Base-by-base conservation (phyloP, 1,140 invertebrate species). In the Lasioglossum albipes region DNA sequence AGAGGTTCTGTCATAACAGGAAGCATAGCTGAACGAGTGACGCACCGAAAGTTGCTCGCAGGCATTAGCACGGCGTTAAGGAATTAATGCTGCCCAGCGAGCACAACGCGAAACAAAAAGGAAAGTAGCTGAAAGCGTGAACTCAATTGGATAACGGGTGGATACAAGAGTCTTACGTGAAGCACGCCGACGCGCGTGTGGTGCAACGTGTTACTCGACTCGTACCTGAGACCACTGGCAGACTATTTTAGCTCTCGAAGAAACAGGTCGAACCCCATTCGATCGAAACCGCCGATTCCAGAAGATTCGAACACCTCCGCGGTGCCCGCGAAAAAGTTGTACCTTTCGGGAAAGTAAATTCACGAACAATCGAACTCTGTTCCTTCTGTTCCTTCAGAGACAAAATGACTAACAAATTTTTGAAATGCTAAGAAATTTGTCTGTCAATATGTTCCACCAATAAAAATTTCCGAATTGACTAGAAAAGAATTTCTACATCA, bases 51-150 rank as follows among this genome's bases (percentile, higher is more conserved):
- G 83, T 84, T 72, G 61, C 74, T 78, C 68, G 66, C 16, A 73
- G 45, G 61, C 61, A 69, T 76, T 75, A 66, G 31, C 65, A 54
- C 71, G 70, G 80, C 77, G 81, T 84, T 83, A 80, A 88, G 88
- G 87, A 90, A 90, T 90, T 89, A 89, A 89, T 89, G 81, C 87
- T 84, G 85, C 72, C 86, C 82, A 79, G 71, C 81, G 75, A 89
- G 84, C 87, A 78, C 81, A 75, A 84, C 84, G 84, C 78, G 88
- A 88, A 89, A 89, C 84, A 86, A 88, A 87, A 89, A 89, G 84
- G 87, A 89, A 90, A 91, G 89, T 89, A 88, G 84, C 80, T 81
- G 90, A 92, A 92, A 91, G 90, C 87, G 90, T 91, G 91, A 92
- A 91, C 77, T 88, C 78, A 90, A 91, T 92, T 92, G 87, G 75